Percentiles rank a stretch among this genome's conserved stretches.
Evolutionary conservation across 2,113 vertebrate genomes (phyloP).

Genomic region (Phyllostomus hastatus): DNA sequence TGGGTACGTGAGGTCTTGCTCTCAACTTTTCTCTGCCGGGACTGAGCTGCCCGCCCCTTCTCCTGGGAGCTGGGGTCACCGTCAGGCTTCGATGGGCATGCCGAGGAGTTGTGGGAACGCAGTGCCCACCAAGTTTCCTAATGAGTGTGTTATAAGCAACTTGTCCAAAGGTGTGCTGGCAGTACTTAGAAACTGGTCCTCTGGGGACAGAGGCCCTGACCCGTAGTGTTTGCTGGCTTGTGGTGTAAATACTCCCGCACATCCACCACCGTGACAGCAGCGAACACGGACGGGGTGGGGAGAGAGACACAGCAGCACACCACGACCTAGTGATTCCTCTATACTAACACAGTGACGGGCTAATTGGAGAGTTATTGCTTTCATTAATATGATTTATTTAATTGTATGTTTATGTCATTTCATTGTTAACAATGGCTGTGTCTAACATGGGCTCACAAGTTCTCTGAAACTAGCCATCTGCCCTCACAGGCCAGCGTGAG

Average conservation of each 20-base stretch:
- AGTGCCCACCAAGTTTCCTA: background rate
- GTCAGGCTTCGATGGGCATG: accelerated
- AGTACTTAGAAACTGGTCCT: background rate
- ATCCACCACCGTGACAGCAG: accelerated
- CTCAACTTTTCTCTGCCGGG: accelerated
- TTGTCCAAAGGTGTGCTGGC: background rate
- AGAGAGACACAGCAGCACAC: accelerated
- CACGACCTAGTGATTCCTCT: background rate
- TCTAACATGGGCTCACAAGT: background rate
- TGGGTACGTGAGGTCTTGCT: constrained; percentile 64
- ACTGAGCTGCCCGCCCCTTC: background rate
- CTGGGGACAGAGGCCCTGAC: background rate
- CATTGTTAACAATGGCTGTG: background rate
- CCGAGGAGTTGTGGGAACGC: background rate
- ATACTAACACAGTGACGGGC: accelerated
- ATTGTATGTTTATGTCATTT: background rate
- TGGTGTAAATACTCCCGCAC: background rate
- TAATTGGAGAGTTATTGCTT: background rate
- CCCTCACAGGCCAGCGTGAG: background rate
- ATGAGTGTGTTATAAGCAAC: background rate
- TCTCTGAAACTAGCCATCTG: background rate
- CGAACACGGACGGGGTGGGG: background rate
- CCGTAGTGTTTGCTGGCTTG: background rate
- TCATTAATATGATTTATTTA: background rate
- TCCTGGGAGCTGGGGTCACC: background rate